Evolutionary conservation across 2,888 invertebrate species (phyloP), one percentile per base, ranked within the genome.

Genomic region (Agrotis exclamationis): DNA sequence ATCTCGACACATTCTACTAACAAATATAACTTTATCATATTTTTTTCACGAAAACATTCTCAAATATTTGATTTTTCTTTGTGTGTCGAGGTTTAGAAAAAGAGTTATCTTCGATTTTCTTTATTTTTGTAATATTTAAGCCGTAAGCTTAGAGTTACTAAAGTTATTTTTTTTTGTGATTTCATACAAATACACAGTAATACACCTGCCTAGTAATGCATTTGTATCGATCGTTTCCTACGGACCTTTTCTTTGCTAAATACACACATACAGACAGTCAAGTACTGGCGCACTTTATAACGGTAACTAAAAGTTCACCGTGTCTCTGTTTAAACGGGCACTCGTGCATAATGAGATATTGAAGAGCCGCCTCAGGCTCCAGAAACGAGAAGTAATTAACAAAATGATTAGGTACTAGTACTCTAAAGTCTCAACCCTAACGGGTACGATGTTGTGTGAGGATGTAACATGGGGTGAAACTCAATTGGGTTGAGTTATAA

Each of bases 301-400:
- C 53, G 33, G 39, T 60, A 66, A 60, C 56, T 51, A 18, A 57
- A 59, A 60, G 28, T 66, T 54, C 60, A 22, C 53, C 48, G 67
- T 63, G 63, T 73, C 45, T 63, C 50, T 66, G 50, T 70, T 73
- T 72, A 64, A 81, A 67, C 47, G 58, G 56, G 58, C 58, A 70
- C 57, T 78, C 74, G 56, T 63, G 82, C 70, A 60, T 81, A 85
- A 85, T 78, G 76, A 84, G 79, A 70, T 70, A 74, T 83, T 84
- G 73, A 85, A 78, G 86, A 80, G 74, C 67, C 63, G 54, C 66
- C 68, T 63, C 70, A 56, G 62, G 60, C 64, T 65, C 67, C 75
- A 60, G n/a, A 73, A 76, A 80, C 70, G 68, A 54, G 76, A 70
- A 83, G 71, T 83, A 80, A 83, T 85, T 83, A 80, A 83, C 72